These are phyloP conservation scores for Actenoides lindsayi DNA, from an alignment of 2,113 vertebrate species.

Conservation along the genomic window DNA sequence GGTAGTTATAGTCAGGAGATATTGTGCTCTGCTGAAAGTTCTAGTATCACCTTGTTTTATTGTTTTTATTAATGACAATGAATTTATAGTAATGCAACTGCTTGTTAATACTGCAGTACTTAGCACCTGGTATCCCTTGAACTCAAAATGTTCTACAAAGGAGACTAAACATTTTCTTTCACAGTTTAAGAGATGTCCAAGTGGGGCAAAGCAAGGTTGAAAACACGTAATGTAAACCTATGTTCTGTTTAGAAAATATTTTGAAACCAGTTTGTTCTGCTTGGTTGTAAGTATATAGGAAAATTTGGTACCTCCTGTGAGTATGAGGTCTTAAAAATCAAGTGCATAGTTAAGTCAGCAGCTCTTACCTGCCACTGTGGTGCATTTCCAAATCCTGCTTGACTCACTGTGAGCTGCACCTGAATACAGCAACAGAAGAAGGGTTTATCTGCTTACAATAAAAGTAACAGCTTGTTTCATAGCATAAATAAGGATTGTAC, in stretches of 20 bases:
- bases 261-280: not conserved
- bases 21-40: not conserved
- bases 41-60: not conserved
- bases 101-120: not conserved
- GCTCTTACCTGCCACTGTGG: not conserved
- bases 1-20: not conserved
- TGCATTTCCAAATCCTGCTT: not conserved
- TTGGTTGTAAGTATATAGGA: not conserved
- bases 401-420: not conserved
- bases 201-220: not conserved
- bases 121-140: not conserved
- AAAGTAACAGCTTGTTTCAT: constrained; percentile 11
- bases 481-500: constrained; percentile 28
- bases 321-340: not conserved
- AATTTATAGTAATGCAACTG: not conserved
- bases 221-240: not conserved
- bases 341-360: not conserved
- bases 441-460: not conserved
- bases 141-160: not conserved
- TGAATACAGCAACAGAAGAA: not conserved
- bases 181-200: not conserved
- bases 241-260: not conserved
- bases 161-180: not conserved
- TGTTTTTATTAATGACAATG: not conserved
- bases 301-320: not conserved